Evolutionary conservation across 2,797 vertebrate species (phyloP).

Genomic region (Esox masquinongy): DNA sequence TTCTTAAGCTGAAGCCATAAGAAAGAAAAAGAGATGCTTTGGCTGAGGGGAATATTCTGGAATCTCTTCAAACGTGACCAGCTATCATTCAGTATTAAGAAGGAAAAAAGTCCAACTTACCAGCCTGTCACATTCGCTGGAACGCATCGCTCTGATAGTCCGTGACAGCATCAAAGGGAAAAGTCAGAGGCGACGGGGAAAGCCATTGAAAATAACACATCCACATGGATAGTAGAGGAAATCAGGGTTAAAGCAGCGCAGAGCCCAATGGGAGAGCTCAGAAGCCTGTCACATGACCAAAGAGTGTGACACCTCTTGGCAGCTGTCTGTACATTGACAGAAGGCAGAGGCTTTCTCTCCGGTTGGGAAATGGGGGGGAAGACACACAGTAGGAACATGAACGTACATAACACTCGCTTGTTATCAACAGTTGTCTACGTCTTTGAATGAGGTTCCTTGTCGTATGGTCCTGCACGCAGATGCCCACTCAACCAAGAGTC

Average conservation of each 20-base stretch:
- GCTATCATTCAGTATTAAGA: constrained; percentile 24
- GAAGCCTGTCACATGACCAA: background rate
- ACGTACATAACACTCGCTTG: background rate
- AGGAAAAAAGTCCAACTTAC: constrained; percentile 3
- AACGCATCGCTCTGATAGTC: constrained; percentile 17
- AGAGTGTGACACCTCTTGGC: background rate
- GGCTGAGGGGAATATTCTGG: constrained; percentile 17
- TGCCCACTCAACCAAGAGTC: background rate
- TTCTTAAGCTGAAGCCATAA: constrained; percentile 5
- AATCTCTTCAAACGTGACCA: constrained; percentile 29
- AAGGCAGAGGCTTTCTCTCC: background rate
- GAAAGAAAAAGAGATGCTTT: constrained; percentile 24
- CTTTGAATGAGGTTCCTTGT: background rate
- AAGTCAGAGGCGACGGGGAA: background rate
- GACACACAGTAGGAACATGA: background rate
- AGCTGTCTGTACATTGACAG: background rate
- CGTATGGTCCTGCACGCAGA: background rate
- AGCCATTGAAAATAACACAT: background rate
- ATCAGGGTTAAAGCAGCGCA: background rate
- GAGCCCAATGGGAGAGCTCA: background rate
- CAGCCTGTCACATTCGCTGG: constrained; percentile 17
- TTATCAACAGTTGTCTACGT: background rate
- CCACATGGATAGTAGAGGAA: background rate
- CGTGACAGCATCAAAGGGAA: constrained; percentile 12
- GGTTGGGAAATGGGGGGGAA: background rate